Evolutionary conservation across 2,888 invertebrate genomes (phyloP), one percentile per base, ranked within the genome.

Genomic region (Plusia festucae): DNA sequence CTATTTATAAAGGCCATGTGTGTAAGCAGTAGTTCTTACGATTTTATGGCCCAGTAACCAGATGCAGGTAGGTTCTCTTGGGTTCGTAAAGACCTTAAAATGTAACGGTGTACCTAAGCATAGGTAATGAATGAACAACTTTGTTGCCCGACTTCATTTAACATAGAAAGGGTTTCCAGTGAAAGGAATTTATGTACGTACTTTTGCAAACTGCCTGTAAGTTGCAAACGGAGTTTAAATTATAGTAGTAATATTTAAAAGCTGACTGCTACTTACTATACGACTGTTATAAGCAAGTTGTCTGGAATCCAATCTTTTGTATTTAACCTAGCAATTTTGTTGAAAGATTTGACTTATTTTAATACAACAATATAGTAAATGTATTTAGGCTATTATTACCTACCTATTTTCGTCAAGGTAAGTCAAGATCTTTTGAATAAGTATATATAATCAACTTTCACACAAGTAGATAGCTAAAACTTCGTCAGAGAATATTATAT

Each of bases 101-200:
- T 76, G 67, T 76, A 81, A 78, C 70, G 72, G 63, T 58, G 67
- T 78, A 76, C 68, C 70, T 76, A 77, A 78, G 68, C 76, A 67
- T 81, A 68, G 66, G 68, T 81, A 79, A 79, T 79, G 72, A 79
- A 68, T 63, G 75, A 56, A 73, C 81, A 77, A 81, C 81, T 81
- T 70, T 81, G 80, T 81, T 58, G 59, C 71, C 60, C 44, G 55
- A 60, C 62, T 79, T 76, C 75, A 73, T 77, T 63, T 70, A 65
- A 70, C 72, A 79, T 78, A 75, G 82, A 82, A 80, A 75, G 79
- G 83, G 78, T 81, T 79, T 82, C 75, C 67, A 75, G 78, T 77
- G 80, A 83, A 82, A 83, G 81, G 83, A 85, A 85, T 85, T 86
- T 85, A 86, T 85, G 83, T 73, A 68, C 69, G 77, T 81, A 84